Base-by-base conservation (phyloP, 1,140 invertebrate species). In the Drosophila lacertosa region DNA sequence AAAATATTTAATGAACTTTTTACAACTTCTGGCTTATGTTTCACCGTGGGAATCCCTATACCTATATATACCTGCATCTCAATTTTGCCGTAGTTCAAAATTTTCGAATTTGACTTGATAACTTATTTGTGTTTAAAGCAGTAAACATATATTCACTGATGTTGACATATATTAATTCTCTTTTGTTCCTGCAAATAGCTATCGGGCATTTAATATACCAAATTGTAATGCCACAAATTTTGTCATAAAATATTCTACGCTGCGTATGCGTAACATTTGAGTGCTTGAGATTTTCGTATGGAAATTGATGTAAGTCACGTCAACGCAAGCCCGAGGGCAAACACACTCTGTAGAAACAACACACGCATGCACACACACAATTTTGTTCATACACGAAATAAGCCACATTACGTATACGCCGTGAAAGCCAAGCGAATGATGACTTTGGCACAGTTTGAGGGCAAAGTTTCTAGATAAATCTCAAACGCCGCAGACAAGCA, bases 1-100 rank as follows among this genome's bases (percentile, higher is more conserved):
- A 63, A 86, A 88, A 82, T 77, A 82, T 77, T 77, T 77, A 86
- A 86, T 71, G 65, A 86, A 86, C 74, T 88, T 82, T 70, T 60
- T 57, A 72, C 75, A 67, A 45, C 51, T 64, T 65, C 47, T 39
- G 44, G 51, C 32, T 37, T 16, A 45, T 55, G 32, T 48, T 22
- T 40, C 18, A 35, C 26, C 16, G 16, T 13, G 47, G 32, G 22
- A 70, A 70, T 33, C 44, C 55, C 47, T 15, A 32, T 6, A 33
- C 1, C n/a, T n/a, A 26, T 26, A n/a, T 45, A 1, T 13, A 10
- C 5, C 5, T 18, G 1, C 7, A 4, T 33, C 4, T 44, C 0
- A 32, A 1, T 58, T 40, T 51, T 44, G 18, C 35, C 24, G 26
- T 18, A 37, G 9, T 65, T 32, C 55, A 33, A 22, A 42, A 22